Base-by-base conservation (phyloP, 2,888 invertebrate genomes). In the Syrphus vitripennis region DNA sequence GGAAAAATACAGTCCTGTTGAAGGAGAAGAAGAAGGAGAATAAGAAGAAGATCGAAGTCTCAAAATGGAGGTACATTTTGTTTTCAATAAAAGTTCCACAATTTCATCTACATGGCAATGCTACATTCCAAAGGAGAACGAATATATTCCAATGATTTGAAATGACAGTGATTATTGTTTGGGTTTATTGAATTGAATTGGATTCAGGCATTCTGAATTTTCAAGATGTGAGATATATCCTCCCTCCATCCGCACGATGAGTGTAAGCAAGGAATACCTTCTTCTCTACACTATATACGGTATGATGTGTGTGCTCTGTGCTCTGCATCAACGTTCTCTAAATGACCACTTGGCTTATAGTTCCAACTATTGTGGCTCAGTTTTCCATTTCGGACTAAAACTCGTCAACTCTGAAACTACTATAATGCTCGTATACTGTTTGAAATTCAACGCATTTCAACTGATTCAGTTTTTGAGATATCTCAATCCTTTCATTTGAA, bases 131-230 rank as follows among this genome's bases (percentile, higher is more conserved):
- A 42, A 24, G 40, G 59, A 45, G 42, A n/a, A 70, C 70, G 29
- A 61, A 57, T 81, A 74, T 74, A 74, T 65, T 77, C 78, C 86
- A 86, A 86, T 86, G 86, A 86, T 74, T 86, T 82, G 82, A 86
- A 82, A 86, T 86, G 86, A 82, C 86, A 78, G 86, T 86, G 86
- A 86, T 86, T 86, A 86, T 86, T 86, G 86, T 86, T 86, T 86
- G 82, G 86, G 86, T 86, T 86, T 86, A 86, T 86, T 86, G 86
- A 86, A 86, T 86, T 86, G 86, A 77, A 86, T 86, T 76, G 77
- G 72, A 84, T 84, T 81, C 57, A 24, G 42, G 63, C 55, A 69
- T 67, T 75, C 65, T 48, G 70, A 26, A 67, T 37, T 79, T 48
- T 24, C 50, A 42, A 61, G 50, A 69, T 29, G 12, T 45, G 24